phyloP scores from a whole-genome alignment of 1,140 invertebrate genomes.

The Ruditapes philippinarum region DNA sequence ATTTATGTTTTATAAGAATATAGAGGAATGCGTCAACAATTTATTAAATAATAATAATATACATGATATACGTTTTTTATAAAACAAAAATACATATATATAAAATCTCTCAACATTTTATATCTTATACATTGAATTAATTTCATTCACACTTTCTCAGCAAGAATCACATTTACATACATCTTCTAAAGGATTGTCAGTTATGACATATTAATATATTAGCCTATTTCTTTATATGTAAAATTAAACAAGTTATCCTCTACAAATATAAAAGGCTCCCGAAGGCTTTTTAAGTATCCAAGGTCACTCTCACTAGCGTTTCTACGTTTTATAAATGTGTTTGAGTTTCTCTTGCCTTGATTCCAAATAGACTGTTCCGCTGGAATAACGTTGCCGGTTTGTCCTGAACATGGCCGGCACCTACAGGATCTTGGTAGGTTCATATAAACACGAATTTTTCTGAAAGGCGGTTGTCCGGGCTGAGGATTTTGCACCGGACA shows the following conservation, averaged over 20 bases:
- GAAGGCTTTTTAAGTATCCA: background rate
- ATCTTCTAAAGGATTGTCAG: too few relatives aligned
- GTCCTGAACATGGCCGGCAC: slow-evolving; percentile 41
- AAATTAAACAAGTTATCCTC: slow-evolving; percentile 11
- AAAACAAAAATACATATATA: too few relatives aligned
- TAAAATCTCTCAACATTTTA: too few relatives aligned
- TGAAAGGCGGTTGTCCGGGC: background rate
- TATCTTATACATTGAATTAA: too few relatives aligned
- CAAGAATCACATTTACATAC: too few relatives aligned
- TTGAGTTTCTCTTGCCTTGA: background rate
- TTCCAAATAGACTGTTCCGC: slow-evolving; percentile 5
- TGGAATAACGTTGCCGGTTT: background rate
- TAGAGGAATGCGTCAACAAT: background rate
- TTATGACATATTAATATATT: background rate
- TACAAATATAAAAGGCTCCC: background rate
- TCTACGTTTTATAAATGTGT: background rate
- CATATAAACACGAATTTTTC: background rate
- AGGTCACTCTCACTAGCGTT: background rate
- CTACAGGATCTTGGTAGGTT: slow-evolving; percentile 22
- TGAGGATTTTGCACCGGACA: background rate
- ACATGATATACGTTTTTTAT: background rate
- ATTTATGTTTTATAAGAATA: background rate
- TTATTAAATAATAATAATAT: background rate
- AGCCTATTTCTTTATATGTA: background rate
- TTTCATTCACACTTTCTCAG: too few relatives aligned